Conservation (phyloP, 2,888 invertebrate species). For the Tetragonula carbonaria region DNA sequence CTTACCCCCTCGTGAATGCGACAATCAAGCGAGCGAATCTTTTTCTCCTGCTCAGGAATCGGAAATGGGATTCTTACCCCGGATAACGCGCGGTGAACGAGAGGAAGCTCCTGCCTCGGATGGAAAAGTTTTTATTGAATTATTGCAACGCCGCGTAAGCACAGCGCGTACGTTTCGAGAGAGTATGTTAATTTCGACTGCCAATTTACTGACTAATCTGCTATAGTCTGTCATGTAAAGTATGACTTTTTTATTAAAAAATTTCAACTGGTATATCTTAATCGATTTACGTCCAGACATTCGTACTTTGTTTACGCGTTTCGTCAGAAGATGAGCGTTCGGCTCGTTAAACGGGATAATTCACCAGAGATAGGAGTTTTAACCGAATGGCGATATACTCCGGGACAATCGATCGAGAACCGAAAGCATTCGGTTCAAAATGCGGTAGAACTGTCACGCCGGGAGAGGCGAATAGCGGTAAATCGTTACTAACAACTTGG, state of each 20-base stretch:
- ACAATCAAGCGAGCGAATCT: conserved; percentile 23
- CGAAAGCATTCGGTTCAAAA: not conserved
- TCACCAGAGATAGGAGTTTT: not conserved
- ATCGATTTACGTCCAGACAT: no score
- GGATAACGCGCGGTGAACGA: not conserved
- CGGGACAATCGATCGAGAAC: conserved; percentile 1
- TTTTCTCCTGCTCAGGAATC: conserved; percentile 10
- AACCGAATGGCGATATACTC: not conserved
- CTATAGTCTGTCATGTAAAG: no score
- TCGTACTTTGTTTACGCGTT: not conserved
- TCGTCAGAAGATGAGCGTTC: not conserved
- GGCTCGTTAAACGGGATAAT: not conserved
- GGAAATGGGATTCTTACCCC: conserved; percentile 1
- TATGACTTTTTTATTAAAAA: no score
- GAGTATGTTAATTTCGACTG: not conserved
- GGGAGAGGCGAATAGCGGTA: conserved; percentile 25
- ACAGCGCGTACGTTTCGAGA: not conserved
- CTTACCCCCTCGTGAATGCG: conserved; percentile 59
- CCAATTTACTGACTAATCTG: no score
- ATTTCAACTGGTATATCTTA: no score
- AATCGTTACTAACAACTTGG: conserved; percentile 19
- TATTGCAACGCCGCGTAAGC: no score
- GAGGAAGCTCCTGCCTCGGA: no score
- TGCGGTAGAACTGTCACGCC: not conserved
- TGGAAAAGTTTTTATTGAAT: not conserved